Evolutionary conservation across 2,888 invertebrate genomes (phyloP).

Genomic region (Elegia similella): DNA sequence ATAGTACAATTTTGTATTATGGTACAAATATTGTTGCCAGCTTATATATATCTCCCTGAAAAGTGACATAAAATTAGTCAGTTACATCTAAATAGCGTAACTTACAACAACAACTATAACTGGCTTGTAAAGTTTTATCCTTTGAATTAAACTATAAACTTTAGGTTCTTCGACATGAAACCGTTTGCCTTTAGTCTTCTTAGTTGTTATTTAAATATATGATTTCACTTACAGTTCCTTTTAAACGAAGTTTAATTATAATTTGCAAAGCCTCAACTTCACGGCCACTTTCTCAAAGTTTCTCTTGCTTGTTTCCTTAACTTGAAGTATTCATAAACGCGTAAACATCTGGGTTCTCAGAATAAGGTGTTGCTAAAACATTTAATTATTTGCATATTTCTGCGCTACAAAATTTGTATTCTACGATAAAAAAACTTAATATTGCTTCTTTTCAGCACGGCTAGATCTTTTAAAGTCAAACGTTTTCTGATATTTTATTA

Average conservation of each 20-base stretch:
- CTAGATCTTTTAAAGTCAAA: too few relatives aligned
- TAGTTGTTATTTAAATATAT: slow-evolving; percentile 5
- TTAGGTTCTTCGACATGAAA: background rate
- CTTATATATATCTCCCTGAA: background rate
- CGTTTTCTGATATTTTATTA: too few relatives aligned
- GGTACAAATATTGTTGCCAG: too few relatives aligned
- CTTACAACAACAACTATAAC: too few relatives aligned
- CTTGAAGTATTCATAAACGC: slow-evolving; percentile 4
- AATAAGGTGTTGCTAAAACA: background rate
- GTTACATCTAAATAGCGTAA: background rate
- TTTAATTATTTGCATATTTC: background rate
- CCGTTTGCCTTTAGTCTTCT: background rate
- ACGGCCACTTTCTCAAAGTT: slow-evolving; percentile 5
- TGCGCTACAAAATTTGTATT: too few relatives aligned
- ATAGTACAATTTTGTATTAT: too few relatives aligned
- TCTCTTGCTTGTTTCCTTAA: slow-evolving; percentile 1
- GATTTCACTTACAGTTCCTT: background rate
- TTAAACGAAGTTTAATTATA: slow-evolving; percentile 6
- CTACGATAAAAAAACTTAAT: too few relatives aligned
- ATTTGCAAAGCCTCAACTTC: slow-evolving; percentile 11
- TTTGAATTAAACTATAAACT: background rate
- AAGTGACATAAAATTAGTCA: background rate
- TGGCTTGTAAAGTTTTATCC: background rate
- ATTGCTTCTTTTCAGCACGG: too few relatives aligned
- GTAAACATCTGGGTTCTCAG: background rate